A percentile compares a stretch with the other conserved stretches of the same genome.
Evolutionary conservation across 2,888 invertebrate species (phyloP).

Genomic region (Cabera pusaria): DNA sequence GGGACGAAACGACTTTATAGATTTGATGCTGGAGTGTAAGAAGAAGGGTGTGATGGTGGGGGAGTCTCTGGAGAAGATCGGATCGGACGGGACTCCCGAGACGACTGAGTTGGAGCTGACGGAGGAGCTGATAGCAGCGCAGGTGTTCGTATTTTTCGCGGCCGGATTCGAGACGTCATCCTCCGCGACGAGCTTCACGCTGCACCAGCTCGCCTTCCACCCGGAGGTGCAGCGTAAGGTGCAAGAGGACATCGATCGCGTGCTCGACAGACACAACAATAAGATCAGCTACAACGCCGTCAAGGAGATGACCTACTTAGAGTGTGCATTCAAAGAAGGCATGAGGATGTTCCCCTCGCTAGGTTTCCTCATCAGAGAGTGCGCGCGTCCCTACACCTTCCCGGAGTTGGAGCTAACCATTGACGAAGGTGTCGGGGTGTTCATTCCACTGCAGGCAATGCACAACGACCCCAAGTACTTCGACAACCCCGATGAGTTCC

Average conservation of each 20-base stretch:
- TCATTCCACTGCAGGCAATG: constrained; percentile 53
- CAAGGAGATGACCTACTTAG: constrained; percentile 55
- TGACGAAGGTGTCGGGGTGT: constrained; percentile 49
- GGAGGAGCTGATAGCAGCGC: constrained; percentile 51
- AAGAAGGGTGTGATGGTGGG: constrained; percentile 47
- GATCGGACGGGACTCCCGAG: constrained; percentile 48
- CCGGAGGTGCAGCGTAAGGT: constrained; percentile 50
- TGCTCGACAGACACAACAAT: constrained; percentile 43
- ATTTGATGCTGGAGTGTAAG: constrained; percentile 51
- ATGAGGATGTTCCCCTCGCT: constrained; percentile 62
- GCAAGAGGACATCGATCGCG: constrained; percentile 51
- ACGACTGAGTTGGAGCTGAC: constrained; percentile 42
- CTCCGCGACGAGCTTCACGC: constrained; percentile 55
- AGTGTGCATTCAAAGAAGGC: constrained; percentile 55
- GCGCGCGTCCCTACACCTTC: constrained; percentile 48
- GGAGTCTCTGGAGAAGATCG: constrained; percentile 49
- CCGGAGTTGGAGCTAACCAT: constrained; percentile 48
- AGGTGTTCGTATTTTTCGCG: constrained; percentile 59
- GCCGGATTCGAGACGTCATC: constrained; percentile 64
- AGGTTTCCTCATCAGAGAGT: constrained; percentile 50
- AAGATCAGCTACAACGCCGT: constrained; percentile 55
- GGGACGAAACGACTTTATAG: constrained; percentile 55
- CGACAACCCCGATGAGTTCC: constrained; percentile 51
- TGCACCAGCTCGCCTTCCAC: constrained; percentile 56
- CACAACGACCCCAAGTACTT: constrained; percentile 59